These are phyloP conservation scores for Tetragonula clypearis DNA, from an alignment of 1,140 invertebrate genomes.

Conservation along the genomic window DNA sequence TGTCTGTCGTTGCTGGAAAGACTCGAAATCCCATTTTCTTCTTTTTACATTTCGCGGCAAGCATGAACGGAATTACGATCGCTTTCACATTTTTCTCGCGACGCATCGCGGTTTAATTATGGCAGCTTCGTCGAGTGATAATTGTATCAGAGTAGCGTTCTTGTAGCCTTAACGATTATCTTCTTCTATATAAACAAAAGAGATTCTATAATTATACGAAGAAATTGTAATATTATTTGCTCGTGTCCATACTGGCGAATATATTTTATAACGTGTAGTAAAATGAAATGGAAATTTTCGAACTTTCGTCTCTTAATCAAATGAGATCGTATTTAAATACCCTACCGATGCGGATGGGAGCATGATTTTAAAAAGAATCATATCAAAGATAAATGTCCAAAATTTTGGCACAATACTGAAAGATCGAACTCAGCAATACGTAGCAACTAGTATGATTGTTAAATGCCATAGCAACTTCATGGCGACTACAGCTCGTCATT, in stretches of 20 bases:
- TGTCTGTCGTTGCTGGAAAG: neutral
- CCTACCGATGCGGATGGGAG: too few relatives aligned
- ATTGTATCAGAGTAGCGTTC: neutral
- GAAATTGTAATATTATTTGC: neutral
- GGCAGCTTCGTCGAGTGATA: too few relatives aligned
- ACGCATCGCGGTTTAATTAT: neutral
- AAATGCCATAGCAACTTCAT: too few relatives aligned
- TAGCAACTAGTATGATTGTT: too few relatives aligned
- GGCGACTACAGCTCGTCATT: too few relatives aligned
- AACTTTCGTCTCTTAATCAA: too few relatives aligned
- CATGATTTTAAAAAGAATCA: too few relatives aligned
- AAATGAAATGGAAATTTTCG: neutral
- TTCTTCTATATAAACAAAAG: neutral
- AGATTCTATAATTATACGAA: neutral
- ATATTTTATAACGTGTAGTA: neutral
- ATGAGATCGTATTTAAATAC: too few relatives aligned
- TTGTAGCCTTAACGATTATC: neutral
- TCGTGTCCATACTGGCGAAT: neutral
- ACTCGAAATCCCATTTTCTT: neutral
- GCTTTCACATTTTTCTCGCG: neutral
- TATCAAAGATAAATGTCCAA: too few relatives aligned
- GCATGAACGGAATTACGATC: neutral
- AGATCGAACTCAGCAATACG: too few relatives aligned
- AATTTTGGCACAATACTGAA: too few relatives aligned
- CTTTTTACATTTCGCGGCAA: neutral